A percentile compares a stretch with the other conserved stretches of the same genome.
Evolutionary conservation across 2,113 vertebrate genomes (phyloP).

Genomic region (Myxocyprinus asiaticus): DNA sequence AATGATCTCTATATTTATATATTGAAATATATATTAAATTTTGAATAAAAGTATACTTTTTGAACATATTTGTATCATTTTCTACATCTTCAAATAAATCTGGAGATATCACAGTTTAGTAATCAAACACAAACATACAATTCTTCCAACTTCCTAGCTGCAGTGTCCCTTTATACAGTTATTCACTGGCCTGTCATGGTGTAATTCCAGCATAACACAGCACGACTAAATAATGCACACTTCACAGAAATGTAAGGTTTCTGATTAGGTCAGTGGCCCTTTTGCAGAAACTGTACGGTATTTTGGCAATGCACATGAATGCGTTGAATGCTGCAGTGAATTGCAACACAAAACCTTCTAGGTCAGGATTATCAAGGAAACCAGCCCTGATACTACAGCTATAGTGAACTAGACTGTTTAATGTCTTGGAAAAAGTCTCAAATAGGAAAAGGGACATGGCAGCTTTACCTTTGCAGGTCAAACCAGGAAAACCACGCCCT

Average conservation of each 20-base stretch:
- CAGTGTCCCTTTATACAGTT: constrained; percentile 66
- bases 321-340: neutral
- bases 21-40: constrained; percentile 74
- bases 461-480: constrained; percentile 50
- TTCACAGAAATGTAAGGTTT: neutral
- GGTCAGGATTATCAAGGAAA: constrained; percentile 10
- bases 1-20: constrained; percentile 68
- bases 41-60: constrained; percentile 74
- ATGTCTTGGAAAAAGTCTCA: too few relatives aligned
- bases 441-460: constrained; percentile 66
- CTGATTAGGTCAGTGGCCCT: neutral
- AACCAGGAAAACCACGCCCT: constrained; percentile 14
- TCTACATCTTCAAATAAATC: constrained; percentile 73
- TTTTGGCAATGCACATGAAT: neutral
- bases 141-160: constrained; percentile 65
- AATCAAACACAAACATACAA: constrained; percentile 73
- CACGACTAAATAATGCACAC: neutral
- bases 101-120: constrained; percentile 80
- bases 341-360: neutral
- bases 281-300: neutral
- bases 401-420: neutral
- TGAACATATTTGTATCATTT: constrained; percentile 75
- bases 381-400: constrained; percentile 23
- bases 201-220: neutral
- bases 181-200: constrained; percentile 1